Conservation (phyloP, 2,888 invertebrate species). For the Tortricodes alternella region DNA sequence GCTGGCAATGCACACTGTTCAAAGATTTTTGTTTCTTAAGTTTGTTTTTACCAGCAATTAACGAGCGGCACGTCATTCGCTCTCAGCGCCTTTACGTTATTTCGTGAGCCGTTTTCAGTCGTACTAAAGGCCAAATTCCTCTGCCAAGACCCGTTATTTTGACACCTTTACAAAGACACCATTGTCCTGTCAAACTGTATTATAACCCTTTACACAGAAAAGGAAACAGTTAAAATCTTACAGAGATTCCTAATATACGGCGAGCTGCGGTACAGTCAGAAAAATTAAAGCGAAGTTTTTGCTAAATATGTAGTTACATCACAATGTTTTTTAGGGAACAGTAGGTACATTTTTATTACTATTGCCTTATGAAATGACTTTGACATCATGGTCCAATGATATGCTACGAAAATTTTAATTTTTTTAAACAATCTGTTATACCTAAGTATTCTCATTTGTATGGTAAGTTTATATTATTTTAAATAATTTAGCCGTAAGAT, state of each 20-base stretch:
- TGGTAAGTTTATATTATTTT: no score
- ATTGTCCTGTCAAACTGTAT: slow-evolving; percentile 44
- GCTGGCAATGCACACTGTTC: no score
- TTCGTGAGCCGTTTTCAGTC: background rate
- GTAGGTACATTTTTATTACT: no score
- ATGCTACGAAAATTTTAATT: no score
- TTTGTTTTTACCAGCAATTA: slow-evolving; percentile 64
- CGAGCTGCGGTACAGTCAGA: slow-evolving; percentile 10
- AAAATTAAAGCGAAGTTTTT: background rate
- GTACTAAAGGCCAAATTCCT: background rate
- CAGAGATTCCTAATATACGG: slow-evolving; percentile 4
- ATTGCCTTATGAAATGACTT: no score
- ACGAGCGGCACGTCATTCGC: slow-evolving; percentile 38
- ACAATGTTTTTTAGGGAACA: no score
- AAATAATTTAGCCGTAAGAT: no score
- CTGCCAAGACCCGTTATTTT: slow-evolving; percentile 29
- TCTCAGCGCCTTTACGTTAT: background rate
- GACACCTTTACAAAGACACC: slow-evolving; percentile 45
- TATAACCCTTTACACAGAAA: slow-evolving; percentile 56
- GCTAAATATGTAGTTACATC: no score
- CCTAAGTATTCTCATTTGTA: no score
- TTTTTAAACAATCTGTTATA: no score
- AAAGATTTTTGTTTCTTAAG: no score
- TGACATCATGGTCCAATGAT: no score
- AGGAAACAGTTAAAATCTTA: slow-evolving; percentile 35